A percentile compares a stretch with the other conserved stretches of the same genome.
These are phyloP conservation scores for Willowsia nigromaculata DNA, from an alignment of 2,888 invertebrate species.

Conservation along the genomic window DNA sequence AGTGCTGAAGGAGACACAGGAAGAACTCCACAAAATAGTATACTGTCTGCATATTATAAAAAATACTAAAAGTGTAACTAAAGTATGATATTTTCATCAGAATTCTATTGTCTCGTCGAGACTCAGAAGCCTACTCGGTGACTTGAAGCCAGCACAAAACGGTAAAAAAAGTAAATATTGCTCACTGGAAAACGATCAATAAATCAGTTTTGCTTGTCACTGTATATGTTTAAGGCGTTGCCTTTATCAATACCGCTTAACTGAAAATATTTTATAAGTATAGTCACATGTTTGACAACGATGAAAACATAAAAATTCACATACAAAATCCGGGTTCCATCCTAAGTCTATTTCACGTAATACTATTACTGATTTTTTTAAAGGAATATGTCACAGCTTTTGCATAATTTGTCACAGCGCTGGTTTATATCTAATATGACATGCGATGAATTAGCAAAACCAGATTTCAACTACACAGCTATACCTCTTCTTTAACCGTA, in stretches of 20 bases:
- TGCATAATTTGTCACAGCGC: conserved; percentile 17
- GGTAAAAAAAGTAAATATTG: background rate
- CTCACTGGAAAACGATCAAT: background rate
- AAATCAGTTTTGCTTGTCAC: background rate
- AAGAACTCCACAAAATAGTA: too few relatives aligned
- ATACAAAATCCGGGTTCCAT: background rate
- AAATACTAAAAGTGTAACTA: too few relatives aligned
- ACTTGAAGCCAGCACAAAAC: background rate
- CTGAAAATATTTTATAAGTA: too few relatives aligned
- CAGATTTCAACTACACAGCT: background rate
- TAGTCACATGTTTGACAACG: conserved; percentile 25
- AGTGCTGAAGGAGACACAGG: too few relatives aligned
- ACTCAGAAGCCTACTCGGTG: background rate
- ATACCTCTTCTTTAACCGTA: background rate
- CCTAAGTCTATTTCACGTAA: background rate
- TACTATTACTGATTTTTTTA: background rate
- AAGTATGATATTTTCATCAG: too few relatives aligned
- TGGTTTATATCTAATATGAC: background rate
- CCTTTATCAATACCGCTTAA: too few relatives aligned
- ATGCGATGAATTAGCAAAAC: background rate
- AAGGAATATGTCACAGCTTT: background rate
- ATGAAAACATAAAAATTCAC: conserved; percentile 57
- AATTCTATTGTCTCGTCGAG: too few relatives aligned
- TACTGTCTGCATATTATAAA: too few relatives aligned
- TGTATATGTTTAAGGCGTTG: too few relatives aligned